phyloP scores from a whole-genome alignment of 2,113 vertebrate genomes.

The Vulpes vulpes region DNA sequence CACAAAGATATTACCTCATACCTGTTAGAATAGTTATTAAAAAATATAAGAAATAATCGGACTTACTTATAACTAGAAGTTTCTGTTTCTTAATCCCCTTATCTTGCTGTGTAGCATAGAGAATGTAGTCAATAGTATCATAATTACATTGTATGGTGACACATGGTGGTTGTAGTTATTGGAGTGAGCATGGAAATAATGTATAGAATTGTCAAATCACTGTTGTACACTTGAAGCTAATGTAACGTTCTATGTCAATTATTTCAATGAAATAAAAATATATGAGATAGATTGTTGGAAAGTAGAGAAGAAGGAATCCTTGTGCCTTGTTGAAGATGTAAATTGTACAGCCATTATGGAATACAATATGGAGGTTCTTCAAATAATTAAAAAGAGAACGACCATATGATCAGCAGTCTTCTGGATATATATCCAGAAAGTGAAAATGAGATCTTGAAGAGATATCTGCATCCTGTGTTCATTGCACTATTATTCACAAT shows the following conservation, averaged over 20 bases:
- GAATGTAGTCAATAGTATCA: not conserved
- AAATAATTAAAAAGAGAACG: not conserved
- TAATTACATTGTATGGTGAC: not conserved
- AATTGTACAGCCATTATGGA: not conserved
- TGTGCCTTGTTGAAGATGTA: not conserved
- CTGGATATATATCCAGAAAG: not conserved
- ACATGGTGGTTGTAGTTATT: not conserved
- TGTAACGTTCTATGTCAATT: not conserved
- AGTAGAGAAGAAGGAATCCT: not conserved
- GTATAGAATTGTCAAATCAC: not conserved
- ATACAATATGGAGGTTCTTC: not conserved
- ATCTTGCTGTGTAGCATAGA: not conserved
- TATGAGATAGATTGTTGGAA: not conserved
- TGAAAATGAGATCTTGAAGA: not conserved
- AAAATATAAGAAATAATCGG: not conserved
- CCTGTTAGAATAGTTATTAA: not conserved
- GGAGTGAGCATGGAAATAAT: not conserved
- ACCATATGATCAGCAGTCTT: not conserved
- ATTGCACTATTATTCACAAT: not conserved
- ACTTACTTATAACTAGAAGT: not conserved
- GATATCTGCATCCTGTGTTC: not conserved
- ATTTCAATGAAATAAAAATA: not conserved
- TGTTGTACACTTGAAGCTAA: not conserved
- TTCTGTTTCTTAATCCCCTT: not conserved
- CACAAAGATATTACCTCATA: not conserved